Evolutionary conservation across 2,797 vertebrate genomes (phyloP), one percentile per base, ranked within the genome.

Genomic region (Silurus lanzhouensis): DNA sequence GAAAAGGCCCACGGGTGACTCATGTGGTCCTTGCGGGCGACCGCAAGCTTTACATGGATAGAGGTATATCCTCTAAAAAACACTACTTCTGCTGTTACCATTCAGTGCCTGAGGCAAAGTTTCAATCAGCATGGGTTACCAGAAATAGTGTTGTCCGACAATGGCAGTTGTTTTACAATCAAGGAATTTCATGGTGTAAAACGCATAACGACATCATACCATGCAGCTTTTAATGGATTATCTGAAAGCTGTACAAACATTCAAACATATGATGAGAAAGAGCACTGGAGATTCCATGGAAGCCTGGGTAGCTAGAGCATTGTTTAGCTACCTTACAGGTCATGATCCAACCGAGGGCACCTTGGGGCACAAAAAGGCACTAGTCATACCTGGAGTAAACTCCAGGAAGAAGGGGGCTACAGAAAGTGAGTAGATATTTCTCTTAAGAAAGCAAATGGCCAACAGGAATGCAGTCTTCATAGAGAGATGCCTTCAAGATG

Each of bases 41-140:
- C 38, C 4, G 4, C 38, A 38, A 38, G 38, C 38, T 38, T 38
- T 38, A 38, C 4, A 38, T 38, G n/a, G n/a, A 27, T 66, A 5
- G 64, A 66, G 4, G n/a, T 25, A 1, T 66, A 13, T 14, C 25
- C 64, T 5, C 4, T 66, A 3, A 66, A 27, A 13, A 66, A 7
- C 1, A 10, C 64, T 14, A 66, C 25, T 25, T 86, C 76, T 6
- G 27, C 84, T 19, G 64, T 74, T 17, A 83, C 80, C 19, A 85
- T 67, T 64, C 55, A 85, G 15, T 85, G 81, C 58, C 14, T 88
- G 19, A 85, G 64, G 58, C 52, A 83, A 20, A 83, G 44, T 66
- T 87, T 87, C n/a, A 87, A 64, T 57, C 80, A 85, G 31, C 64
- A 70, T 52, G 57, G 83, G 6, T 55, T 85, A 64, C 87, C 72